Conservation (phyloP, 2,888 invertebrate genomes). For the Pandemis heparana region DNA sequence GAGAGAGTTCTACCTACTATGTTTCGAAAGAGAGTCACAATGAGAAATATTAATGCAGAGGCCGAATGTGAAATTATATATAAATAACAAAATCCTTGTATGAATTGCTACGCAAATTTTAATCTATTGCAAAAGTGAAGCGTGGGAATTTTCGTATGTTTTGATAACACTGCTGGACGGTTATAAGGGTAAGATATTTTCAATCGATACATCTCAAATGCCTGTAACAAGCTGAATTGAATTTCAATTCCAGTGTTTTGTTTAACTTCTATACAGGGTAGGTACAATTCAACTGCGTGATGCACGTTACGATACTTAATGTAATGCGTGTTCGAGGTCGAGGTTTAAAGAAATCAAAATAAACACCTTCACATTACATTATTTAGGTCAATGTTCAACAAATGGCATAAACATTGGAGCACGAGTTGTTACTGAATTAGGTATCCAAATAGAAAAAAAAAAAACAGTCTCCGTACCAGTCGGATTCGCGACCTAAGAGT, state of each 20-base stretch:
- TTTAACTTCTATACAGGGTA: constrained; percentile 42
- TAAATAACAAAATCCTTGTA: neutral
- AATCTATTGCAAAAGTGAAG: constrained; percentile 44
- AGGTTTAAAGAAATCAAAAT: constrained; percentile 79
- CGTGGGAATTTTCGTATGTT: constrained; percentile 71
- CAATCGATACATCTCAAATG: constrained; percentile 27
- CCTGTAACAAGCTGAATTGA: constrained; percentile 23
- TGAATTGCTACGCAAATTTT: constrained; percentile 1
- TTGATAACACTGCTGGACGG: constrained; percentile 61
- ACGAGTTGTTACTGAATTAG: neutral
- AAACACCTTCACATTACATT: constrained; percentile 47
- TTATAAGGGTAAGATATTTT: constrained; percentile 16
- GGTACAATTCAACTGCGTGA: constrained; percentile 57
- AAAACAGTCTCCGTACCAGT: too few species aligned
- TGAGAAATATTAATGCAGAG: neutral
- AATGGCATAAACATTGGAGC: constrained; percentile 14
- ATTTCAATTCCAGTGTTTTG: constrained; percentile 27
- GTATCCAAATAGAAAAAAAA: neutral
- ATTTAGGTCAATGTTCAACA: constrained; percentile 36
- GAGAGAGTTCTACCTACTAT: neutral
- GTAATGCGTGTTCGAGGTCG: constrained; percentile 70
- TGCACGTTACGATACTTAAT: constrained; percentile 62
- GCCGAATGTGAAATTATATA: neutral
- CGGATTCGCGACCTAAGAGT: too few species aligned
- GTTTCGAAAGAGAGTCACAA: neutral